Base-by-base conservation (phyloP, 1,140 invertebrate species). In the Caenorhabditis inopinata region DNA sequence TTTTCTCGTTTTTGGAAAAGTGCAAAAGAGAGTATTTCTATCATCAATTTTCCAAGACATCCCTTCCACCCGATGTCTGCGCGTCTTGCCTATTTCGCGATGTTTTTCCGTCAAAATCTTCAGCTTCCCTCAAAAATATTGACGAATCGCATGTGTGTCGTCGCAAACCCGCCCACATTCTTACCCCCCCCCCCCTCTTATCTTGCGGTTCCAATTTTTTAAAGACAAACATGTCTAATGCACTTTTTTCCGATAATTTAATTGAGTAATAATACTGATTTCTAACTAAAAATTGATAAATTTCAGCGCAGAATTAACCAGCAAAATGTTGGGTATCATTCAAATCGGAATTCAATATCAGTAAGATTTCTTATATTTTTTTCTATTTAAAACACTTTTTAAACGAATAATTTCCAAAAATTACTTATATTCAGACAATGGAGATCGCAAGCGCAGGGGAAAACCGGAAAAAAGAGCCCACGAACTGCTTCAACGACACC, bases 121-220 rank as follows among this genome's bases (percentile, higher is more conserved):
- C n/a, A n/a, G 29, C 51, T 58, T 68, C 58, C n/a, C 51, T 68
- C 58, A 68, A 68, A 68, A 68, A 68, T 68, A 68, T 68, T 68
- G 58, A 68, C 58, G 38, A 68, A 2, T 29, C n/a, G 9, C n/a
- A 11, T 42, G 38, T 42, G 38, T n/a, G n/a, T n/a, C n/a, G n/a
- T n/a, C 47, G 47, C 12, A 14, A n/a, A 14, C 46, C 51, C 51
- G n/a, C n/a, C n/a, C n/a, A n/a, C n/a, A n/a, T n/a, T n/a, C n/a
- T n/a, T n/a, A n/a, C n/a, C n/a, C n/a, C n/a, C n/a, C n/a, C n/a
- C n/a, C n/a, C n/a, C n/a, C n/a, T n/a, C n/a, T n/a, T n/a, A n/a
- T n/a, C n/a, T 58, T 32, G 58, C 38, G 58, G 58, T 68, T 68
- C 38, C n/a, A 38, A 29, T 23, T 53, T 25, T 27, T 7, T 25